Base-by-base conservation (phyloP, 2,888 invertebrate genomes). In the Pristionchus japonicus region DNA sequence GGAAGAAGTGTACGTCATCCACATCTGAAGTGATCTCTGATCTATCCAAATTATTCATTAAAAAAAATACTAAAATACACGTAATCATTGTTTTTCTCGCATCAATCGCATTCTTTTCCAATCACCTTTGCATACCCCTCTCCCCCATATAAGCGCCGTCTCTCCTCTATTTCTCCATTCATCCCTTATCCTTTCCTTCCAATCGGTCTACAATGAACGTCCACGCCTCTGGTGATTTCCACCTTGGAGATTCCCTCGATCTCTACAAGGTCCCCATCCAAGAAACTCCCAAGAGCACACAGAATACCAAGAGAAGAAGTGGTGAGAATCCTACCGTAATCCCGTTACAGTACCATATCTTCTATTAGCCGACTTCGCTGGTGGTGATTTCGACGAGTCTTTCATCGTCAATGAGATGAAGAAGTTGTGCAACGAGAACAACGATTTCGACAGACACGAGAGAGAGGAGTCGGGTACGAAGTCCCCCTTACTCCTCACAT, bases 1-100 rank as follows among this genome's bases (percentile, higher is more conserved):
- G 3, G 57, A 40, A 13, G 87, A 87, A 9, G 77, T 77, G 77
- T 87, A 87, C 7, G 87, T 87, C 57, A 52, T 47, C 87, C 87
- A 87, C 77, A 87, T 87, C 87, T 87, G 15, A 37, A 70, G 31
- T 70, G 4, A 70, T 52, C 52, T 52, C 34, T n/a, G 34, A 70
- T 70, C 31, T 34, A 20, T 27, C 31, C 17, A 13, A 37, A 34
- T 17, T n/a, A 70, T 31, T 70, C 34, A 6, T 13, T 27, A 37
- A 17, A 31, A 17, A 3, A 67, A 7, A 31, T n/a, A 34, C 31
- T 9, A 67, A 31, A 34, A 11, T 27, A 37, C 70, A 37, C 70
- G 70, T 34, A 61, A 20, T 1, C 70, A 70, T 27, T 70, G 34
- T 20, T 34, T 13, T 70, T 70, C 34, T 37, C 37, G 34, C 34